These are phyloP conservation scores for Antrozous pallidus DNA, from an alignment of 2,797 vertebrate species.

Conservation along the genomic window DNA sequence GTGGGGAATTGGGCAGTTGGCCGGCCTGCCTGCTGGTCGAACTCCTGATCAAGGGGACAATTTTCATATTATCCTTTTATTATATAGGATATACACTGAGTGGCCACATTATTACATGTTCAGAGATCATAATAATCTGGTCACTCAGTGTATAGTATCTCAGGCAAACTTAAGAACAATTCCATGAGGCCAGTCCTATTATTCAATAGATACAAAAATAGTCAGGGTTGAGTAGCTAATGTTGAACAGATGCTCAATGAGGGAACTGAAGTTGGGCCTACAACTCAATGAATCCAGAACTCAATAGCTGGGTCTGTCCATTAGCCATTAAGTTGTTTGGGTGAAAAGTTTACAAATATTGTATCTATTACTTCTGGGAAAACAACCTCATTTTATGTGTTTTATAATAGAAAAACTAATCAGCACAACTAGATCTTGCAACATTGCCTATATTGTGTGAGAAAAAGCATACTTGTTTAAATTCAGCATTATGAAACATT, in stretches of 20 bases:
- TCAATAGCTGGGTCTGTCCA: not conserved
- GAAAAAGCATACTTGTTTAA: slow-evolving; percentile 60
- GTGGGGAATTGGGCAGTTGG: too few relatives aligned
- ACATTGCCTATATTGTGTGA: slow-evolving; percentile 13
- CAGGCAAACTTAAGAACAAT: not conserved
- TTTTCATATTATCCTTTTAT: too few relatives aligned
- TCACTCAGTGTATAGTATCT: not conserved
- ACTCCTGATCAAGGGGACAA: too few relatives aligned
- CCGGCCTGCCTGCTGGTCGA: too few relatives aligned
- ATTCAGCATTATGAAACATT: slow-evolving; percentile 73
- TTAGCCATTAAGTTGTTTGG: not conserved
- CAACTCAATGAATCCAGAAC: not conserved
- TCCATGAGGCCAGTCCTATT: not conserved
- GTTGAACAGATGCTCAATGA: not conserved
- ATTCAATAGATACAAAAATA: not conserved
- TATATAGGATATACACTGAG: too few relatives aligned
- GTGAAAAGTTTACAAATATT: not conserved
- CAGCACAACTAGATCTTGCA: not conserved
- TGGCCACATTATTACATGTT: too few relatives aligned
- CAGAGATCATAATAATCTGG: too few relatives aligned
- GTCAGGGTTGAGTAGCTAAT: not conserved
- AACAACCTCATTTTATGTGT: not conserved
- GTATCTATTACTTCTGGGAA: not conserved
- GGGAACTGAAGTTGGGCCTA: too few relatives aligned
- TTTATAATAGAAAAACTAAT: slow-evolving; percentile 11